Percentiles rank a stretch among this genome's conserved stretches.
phyloP scores from a whole-genome alignment of 2,888 invertebrate genomes.

The Tachystola acroxantha region DNA sequence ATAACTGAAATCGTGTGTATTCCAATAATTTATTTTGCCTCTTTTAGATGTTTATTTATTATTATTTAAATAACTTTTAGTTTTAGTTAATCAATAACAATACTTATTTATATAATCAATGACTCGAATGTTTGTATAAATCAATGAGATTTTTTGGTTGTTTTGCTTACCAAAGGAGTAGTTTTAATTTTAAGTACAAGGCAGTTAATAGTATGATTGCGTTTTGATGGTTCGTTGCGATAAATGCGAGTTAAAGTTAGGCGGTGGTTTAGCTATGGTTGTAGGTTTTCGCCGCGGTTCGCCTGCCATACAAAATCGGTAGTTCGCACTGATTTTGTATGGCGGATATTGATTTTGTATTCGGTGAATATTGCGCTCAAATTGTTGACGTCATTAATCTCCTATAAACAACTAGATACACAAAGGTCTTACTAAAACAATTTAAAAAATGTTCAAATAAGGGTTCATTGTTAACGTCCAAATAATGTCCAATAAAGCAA shows the following conservation, averaged over 20 bases:
- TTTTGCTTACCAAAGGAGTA: background rate
- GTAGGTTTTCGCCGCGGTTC: background rate
- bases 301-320: background rate
- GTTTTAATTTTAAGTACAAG: background rate
- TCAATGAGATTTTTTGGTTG: background rate
- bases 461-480: no score
- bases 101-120: background rate
- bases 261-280: background rate
- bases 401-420: no score
- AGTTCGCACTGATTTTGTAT: background rate
- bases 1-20: background rate
- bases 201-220: background rate
- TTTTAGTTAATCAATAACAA: background rate
- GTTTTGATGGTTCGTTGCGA: background rate
- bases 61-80: background rate
- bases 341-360: background rate
- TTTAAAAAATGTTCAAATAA: no score
- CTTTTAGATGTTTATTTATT: background rate
- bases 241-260: background rate
- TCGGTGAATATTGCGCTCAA: background rate
- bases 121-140: background rate
- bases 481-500: no score
- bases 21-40: slow-evolving; percentile 1
- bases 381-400: no score
- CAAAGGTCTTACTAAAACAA: no score